Evolutionary conservation across 2,888 invertebrate genomes (phyloP), one percentile per base, ranked within the genome.

Genomic region (Drosophila tanythrix): DNA sequence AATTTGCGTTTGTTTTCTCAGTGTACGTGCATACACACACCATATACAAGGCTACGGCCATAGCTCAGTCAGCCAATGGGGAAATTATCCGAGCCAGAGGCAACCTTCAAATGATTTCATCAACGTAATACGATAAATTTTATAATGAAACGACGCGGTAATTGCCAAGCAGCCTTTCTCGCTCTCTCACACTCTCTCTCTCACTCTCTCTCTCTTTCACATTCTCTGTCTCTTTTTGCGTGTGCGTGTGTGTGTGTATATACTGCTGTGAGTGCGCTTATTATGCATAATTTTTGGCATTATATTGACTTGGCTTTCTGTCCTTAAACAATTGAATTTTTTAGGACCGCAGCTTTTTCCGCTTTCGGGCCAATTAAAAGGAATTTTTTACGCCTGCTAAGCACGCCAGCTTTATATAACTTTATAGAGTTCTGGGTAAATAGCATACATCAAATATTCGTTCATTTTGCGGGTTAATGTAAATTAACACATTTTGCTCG

Each of bases 61-160:
- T 35, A 40, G 64, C 43, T 51, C 61, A 29, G 58, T 29, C 59
- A 81, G 88, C 75, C 83, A 83, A 84, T 83, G 69, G 86, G 90
- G 89, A 90, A 85, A 85, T 90, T 86, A 88, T 38, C 59, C 40
- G 50, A 56, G 60, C 66, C 64, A 53, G 38, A 55, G 63, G 57
- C 74, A 83, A 77, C 72, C 80, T 73, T 74, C 90, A 73, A 80
- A 80, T 90, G 88, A 86, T 90, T 89, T 89, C 90, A 90, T 86
- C 90, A 86, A 81, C 82, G 90, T 86, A 90, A 90, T 90, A 83
- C 84, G 87, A 90, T 90, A 87, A 90, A 86, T 90, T 86, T 76
- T 78, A 86, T 90, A 90, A 89, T 89, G 86, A 89, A 90, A 89
- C 84, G 73, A 83, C 65, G 87, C 84, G 78, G 87, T 90, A 90